These are phyloP conservation scores for Octodonta nipae DNA, from an alignment of 2,888 invertebrate species.

Conservation along the genomic window DNA sequence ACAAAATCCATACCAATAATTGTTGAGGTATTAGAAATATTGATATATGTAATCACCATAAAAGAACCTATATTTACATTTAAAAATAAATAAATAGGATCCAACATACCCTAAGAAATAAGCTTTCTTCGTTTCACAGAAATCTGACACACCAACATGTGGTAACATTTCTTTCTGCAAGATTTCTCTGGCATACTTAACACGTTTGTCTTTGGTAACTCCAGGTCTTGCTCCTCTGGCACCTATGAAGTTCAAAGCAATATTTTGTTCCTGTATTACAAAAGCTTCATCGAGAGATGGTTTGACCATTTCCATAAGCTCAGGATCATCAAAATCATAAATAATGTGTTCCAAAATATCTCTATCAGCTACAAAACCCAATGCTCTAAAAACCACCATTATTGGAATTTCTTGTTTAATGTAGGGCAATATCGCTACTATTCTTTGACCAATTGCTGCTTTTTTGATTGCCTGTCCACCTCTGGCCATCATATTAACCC, in stretches of 20 bases:
- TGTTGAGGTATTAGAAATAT: too few relatives aligned
- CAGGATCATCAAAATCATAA: constrained; percentile 99
- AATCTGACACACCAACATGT: constrained; percentile 97
- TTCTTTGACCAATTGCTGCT: constrained; percentile 95
- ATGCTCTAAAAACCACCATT: constrained; percentile 97
- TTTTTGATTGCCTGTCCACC: constrained; percentile 98
- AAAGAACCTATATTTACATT: too few relatives aligned
- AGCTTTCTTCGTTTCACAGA: constrained; percentile 99
- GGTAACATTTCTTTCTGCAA: constrained; percentile 99
- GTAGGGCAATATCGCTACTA: constrained; percentile 94
- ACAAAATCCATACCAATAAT: too few relatives aligned
- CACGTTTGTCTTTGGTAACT: constrained; percentile 96
- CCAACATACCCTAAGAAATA: constrained; percentile 78
- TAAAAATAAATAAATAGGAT: too few relatives aligned
- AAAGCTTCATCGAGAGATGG: constrained; percentile 98
- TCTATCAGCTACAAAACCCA: constrained; percentile 94
- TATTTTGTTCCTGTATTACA: constrained; percentile 97
- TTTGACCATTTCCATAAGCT: constrained; percentile 99
- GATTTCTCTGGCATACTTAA: constrained; percentile 98
- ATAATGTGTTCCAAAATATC: constrained; percentile 99
- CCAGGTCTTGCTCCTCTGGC: constrained; percentile 94
- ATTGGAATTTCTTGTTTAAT: constrained; percentile 99
- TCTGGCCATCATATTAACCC: constrained; percentile 99
- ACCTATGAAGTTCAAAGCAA: constrained; percentile 97
- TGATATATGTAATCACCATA: too few relatives aligned